Evolutionary conservation across 2,888 invertebrate species (phyloP), one percentile per base, ranked within the genome.

Genomic region (Xylota sylvarum): DNA sequence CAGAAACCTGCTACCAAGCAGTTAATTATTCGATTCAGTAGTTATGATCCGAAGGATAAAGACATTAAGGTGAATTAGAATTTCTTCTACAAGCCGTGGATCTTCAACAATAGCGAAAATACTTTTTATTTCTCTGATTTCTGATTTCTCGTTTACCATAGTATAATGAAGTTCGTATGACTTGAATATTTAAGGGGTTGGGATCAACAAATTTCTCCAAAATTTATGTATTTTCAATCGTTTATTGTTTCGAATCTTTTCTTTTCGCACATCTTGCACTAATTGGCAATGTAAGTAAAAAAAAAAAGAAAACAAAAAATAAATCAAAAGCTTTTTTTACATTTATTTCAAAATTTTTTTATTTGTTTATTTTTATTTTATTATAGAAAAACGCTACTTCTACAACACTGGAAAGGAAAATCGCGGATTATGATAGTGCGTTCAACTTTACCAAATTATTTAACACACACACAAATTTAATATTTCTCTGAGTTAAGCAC

Each of bases 271-370:
- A 48, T 23, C 17, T 64, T 64, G 35, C 64, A 37, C 48, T 67
- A 72, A 86, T 86, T 82, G 86, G 86, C 82, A 64, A 76, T 48
- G 85, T 86, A 86, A 86, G 85, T 86, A 81, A 48, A 65, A 2
- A 35, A 37, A 64, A 50, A 10, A 43, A 64, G 17, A 64, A 50
- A 14, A 6, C 32, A 32, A 32, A 32, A 37, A 9, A 37, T 10
- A 7, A 48, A 23, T 23, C 23, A 46, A 70, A 10, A 17, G 43
- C 23, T 65, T 77, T 65, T 77, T 73, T 67, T 30, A 35, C 19
- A 72, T 67, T 73, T 69, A 62, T 62, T 79, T 81, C 9, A 40
- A 52, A 62, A 17, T 27, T 43, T 72, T 60, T 35, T 81, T 73
- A 46, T 69, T 76, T 35, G 52, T 77, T 85, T 67, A 35, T 73